A percentile compares a stretch with the other conserved stretches of the same genome.
These are phyloP conservation scores for Triops cancriformis DNA, from an alignment of 1,140 invertebrate species.

Conservation along the genomic window DNA sequence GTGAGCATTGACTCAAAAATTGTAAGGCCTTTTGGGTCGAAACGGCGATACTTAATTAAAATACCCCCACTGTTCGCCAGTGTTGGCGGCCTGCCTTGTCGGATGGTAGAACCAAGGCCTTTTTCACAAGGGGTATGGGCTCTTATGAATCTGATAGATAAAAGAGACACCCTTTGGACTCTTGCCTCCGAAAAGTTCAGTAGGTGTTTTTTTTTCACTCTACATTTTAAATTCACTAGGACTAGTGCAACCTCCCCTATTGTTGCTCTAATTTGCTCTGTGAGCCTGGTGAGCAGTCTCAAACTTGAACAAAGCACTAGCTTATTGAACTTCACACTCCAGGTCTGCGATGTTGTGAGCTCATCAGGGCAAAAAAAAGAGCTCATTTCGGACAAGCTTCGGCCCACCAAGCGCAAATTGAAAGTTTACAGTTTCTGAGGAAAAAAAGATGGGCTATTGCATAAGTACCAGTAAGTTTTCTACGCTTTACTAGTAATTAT, in stretches of 20 bases:
- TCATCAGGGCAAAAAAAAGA: not conserved
- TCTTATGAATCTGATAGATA: conserved; percentile 6
- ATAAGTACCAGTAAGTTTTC: not conserved
- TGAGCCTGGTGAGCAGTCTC: not conserved
- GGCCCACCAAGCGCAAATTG: not conserved
- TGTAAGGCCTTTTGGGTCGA: not conserved
- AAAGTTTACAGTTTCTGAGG: not conserved
- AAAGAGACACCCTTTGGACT: conserved; percentile 7
- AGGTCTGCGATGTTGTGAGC: not conserved
- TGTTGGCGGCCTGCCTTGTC: not conserved
- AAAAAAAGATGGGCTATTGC: not conserved
- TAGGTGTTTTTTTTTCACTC: not conserved
- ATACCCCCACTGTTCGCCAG: not conserved
- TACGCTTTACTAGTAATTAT: not conserved
- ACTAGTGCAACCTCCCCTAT: not conserved
- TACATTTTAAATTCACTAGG: not conserved
- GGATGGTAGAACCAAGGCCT: not conserved
- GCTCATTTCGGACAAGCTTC: not conserved
- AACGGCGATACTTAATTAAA: conserved; percentile 6
- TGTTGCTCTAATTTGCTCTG: conserved; percentile 1
- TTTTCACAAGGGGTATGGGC: not conserved
- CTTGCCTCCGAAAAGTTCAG: not conserved
- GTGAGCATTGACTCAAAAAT: not conserved
- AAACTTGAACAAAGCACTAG: not conserved
- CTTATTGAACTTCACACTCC: not conserved